Conservation (phyloP, 2,113 vertebrate species). For the Pluvianellus socialis region DNA sequence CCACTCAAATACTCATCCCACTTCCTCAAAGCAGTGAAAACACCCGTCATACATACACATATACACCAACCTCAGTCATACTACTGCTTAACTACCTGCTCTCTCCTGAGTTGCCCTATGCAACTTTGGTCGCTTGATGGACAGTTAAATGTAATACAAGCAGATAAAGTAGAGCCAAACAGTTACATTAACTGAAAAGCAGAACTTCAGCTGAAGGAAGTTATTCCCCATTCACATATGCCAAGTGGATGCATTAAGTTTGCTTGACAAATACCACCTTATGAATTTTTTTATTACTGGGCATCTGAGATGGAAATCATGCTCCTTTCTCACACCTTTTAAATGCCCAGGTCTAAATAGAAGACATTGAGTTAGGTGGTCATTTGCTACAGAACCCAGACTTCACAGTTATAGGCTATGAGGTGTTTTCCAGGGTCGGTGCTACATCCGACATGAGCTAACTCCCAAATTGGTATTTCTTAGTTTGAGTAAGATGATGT, state of each 20-base stretch:
- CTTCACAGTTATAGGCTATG: background rate
- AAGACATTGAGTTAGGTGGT: background rate
- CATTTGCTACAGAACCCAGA: background rate
- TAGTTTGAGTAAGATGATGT: background rate
- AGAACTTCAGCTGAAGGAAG: background rate
- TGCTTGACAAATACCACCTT: background rate
- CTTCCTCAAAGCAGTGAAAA: background rate
- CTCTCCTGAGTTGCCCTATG: fast-evolving
- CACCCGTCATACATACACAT: background rate
- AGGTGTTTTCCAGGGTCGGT: background rate
- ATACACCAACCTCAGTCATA: background rate
- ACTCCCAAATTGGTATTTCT: background rate
- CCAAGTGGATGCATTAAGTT: background rate
- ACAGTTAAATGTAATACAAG: background rate
- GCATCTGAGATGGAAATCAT: background rate
- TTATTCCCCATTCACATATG: background rate
- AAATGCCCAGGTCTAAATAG: background rate
- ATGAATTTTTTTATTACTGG: background rate
- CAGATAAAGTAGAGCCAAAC: background rate
- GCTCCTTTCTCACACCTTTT: background rate
- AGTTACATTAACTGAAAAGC: background rate
- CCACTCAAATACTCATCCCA: background rate
- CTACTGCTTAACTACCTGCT: background rate
- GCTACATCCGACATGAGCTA: background rate
- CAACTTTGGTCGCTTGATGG: background rate